Base-by-base conservation (phyloP, 2,113 vertebrate species). In the Pollimyrus isidori region DNA sequence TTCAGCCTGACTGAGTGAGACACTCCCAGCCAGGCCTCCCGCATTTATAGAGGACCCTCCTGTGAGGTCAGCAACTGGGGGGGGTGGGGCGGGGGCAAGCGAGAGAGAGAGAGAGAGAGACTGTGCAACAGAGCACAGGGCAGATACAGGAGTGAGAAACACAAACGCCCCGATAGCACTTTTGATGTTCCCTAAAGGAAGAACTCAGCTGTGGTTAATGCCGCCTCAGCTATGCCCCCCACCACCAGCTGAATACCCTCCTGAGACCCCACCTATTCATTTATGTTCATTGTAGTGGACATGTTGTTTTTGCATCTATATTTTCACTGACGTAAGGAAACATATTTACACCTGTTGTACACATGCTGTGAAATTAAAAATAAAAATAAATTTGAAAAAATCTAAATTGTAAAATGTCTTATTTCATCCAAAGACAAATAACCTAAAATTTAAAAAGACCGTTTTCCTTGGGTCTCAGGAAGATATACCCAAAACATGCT, bases 31-130 rank as follows among this genome's bases (percentile, higher is more conserved):
- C 87, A 89, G 86, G 85, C 73, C 91, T 84, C 87, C n/a, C 73
- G 13, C 53, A 90, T 91, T 93, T 93, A 93, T 93, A 92, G 89
- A 80, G 48, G 89, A 87, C 62, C 93, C 91, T 91, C 91, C 88
- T 91, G 52, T 91, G 89, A 92, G 89, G 90, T 91, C 88, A 89
- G 39, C 65, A 62, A 35, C 84, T 85, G 76, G 26, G 80, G 87
- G 10, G 35, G 45, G 45, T 10, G 53, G 39, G 46, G 35, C 46
- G 4, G 42, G 4, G 15, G 13, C 3, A 65, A 30, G n/a, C 0
- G 52, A 52, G 53, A 13, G 7, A 46, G 35, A 35, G 35, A 35
- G 88, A 48, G 45, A 26, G 49, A 9, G 53, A 88, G 45, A n/a
- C 53, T 6, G 58, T 49, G 39, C 39, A 39, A n/a, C 48, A 35